Evolutionary conservation across 2,113 vertebrate genomes (phyloP).

Genomic region (Saccopteryx leptura): DNA sequence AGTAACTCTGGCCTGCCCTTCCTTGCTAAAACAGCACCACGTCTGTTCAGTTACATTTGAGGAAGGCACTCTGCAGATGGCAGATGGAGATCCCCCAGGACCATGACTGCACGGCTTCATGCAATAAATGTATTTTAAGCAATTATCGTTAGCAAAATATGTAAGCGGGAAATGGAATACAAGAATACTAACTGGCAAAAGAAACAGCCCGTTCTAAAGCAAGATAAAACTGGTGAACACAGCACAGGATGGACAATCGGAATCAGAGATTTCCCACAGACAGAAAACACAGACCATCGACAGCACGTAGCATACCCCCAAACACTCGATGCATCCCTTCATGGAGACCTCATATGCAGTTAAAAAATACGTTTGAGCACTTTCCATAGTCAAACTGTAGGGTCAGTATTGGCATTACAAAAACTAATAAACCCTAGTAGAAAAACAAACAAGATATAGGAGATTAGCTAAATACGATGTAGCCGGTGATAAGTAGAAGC

Average conservation of each 20-base stretch:
- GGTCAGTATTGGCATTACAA: neutral
- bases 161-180: neutral
- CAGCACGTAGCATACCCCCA: neutral
- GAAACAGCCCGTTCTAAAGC: neutral
- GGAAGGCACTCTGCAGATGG: neutral
- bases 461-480: neutral
- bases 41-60: neutral
- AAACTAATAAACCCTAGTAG: neutral
- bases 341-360: neutral
- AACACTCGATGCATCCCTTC: accelerated
- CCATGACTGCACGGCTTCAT: neutral
- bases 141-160: neutral
- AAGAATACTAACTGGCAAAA: neutral
- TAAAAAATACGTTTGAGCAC: neutral
- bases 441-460: accelerated
- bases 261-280: accelerated
- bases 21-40: neutral
- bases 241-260: accelerated
- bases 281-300: neutral
- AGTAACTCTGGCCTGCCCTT: neutral
- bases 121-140: constrained; percentile 1
- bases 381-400: neutral
- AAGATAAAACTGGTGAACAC: neutral
- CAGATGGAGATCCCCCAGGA: neutral
- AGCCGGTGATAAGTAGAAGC: neutral